Base-by-base conservation (phyloP, 2,113 vertebrate species). In the Myrmophylax atrothorax region DNA sequence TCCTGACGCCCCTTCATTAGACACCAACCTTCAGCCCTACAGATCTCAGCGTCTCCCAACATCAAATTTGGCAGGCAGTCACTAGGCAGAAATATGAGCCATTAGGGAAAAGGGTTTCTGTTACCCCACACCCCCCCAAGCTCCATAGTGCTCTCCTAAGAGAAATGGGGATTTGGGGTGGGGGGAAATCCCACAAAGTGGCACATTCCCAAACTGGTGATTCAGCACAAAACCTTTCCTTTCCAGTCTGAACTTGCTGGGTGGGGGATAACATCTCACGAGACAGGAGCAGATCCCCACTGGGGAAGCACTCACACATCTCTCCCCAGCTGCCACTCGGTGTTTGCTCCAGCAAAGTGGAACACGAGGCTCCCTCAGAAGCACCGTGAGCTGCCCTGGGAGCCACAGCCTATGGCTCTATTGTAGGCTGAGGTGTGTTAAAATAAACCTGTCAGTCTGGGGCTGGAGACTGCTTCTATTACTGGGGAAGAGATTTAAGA, bases 261-360 rank as follows among this genome's bases (percentile, higher is more conserved):
- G 29, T 18, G 13, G 6, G 63, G 14, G 25, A 28, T 20, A 46
- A 17, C 11, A n/a, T 3, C 10, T 14, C 1, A 1, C 3, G n/a
- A 49, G 38, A 7, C 3, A 2, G 53, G 56, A 62, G 33, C 64
- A 42, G 42, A 14, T 18, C 35, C 53, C 23, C 38, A 1, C 7
- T 0, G 2, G 38, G 31, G 17, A 0, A 29, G 35, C 16, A 9
- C 26, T 4, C 10, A 1, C 26, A 3, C 35, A 4, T 6, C 70
- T 18, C 22, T 16, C 16, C 37, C 26, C n/a, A 4, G 0, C n/a
- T 3, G 2, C 53, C 0, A 2, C 37, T 0, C 1, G 23, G 10
- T 1, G 1, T 4, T 69, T 33, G 33, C 52, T 89, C 8, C 56
- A 29, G 82, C 35, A 23, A 38, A 59, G 17, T 0, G 0, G 20